phyloP scores from a whole-genome alignment of 2,113 vertebrate genomes.

The Vulpes lagopus region DNA sequence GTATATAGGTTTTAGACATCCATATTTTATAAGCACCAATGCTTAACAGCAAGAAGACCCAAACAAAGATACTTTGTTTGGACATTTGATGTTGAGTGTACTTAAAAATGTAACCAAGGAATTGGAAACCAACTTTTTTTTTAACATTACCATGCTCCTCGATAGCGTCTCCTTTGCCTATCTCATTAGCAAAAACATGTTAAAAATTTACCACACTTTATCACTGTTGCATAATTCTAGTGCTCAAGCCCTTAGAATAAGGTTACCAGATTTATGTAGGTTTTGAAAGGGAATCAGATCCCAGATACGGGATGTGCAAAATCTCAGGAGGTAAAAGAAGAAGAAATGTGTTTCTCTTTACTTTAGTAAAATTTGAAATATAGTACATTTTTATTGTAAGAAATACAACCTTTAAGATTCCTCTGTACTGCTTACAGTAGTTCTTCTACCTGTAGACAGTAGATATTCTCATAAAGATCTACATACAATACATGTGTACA shows the following conservation, averaged over 20 bases:
- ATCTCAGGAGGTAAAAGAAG: slow-evolving; percentile 16
- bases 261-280: not conserved
- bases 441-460: not conserved
- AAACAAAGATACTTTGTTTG: slow-evolving; percentile 48
- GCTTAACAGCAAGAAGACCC: slow-evolving; percentile 44
- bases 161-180: not conserved
- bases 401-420: not conserved
- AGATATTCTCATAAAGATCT: slow-evolving; percentile 38
- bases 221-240: not conserved
- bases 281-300: slow-evolving; percentile 44
- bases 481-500: not conserved
- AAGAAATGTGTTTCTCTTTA: not conserved
- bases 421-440: not conserved
- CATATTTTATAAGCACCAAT: slow-evolving; percentile 66
- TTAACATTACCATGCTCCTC: not conserved
- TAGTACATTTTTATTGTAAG: slow-evolving; percentile 43
- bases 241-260: slow-evolving; percentile 41
- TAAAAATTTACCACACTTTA: not conserved
- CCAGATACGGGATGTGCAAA: not conserved
- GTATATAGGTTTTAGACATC: slow-evolving; percentile 48
- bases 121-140: not conserved
- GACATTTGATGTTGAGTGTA: slow-evolving; percentile 42
- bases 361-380: not conserved
- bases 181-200: slow-evolving; percentile 35
- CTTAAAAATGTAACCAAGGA: slow-evolving; percentile 27